Evolutionary conservation across 2,113 vertebrate genomes (phyloP).

Genomic region (Hoplias malabaricus): DNA sequence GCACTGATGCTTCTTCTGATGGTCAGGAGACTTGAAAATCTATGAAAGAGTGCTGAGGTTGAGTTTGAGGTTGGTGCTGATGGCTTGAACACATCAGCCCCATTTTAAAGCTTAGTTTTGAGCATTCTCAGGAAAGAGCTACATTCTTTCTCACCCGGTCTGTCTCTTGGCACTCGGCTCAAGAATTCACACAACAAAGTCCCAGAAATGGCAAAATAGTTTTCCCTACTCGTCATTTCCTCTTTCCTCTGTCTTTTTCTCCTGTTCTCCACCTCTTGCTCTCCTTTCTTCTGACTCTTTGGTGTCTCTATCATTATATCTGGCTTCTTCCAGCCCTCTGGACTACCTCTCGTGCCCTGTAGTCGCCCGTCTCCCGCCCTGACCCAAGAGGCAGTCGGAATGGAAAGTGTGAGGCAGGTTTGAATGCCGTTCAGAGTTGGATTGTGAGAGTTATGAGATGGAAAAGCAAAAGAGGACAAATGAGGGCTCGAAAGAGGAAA

Average conservation of each 20-base stretch:
- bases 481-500: background rate
- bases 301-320: constrained; percentile 12
- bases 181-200: constrained; percentile 52
- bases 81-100: background rate
- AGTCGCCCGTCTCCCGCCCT: background rate
- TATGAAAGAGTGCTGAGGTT: background rate
- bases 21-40: background rate
- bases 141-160: constrained; percentile 37
- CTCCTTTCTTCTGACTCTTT: constrained; percentile 40
- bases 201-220: constrained; percentile 71
- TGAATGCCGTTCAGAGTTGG: background rate
- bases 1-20: no score
- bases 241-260: constrained; percentile 38
- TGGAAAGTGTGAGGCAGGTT: background rate
- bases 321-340: background rate
- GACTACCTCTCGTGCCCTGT: background rate
- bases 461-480: background rate
- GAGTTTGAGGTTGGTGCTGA: background rate
- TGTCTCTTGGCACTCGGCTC: background rate
- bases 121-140: constrained; percentile 33
- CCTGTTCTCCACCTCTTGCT: constrained; percentile 3
- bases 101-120: background rate
- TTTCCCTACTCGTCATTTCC: constrained; percentile 68
- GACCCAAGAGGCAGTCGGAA: background rate
- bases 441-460: background rate